phyloP scores from a whole-genome alignment of 2,113 vertebrate genomes.

The Sinocyclocheilus maitianheensis region DNA sequence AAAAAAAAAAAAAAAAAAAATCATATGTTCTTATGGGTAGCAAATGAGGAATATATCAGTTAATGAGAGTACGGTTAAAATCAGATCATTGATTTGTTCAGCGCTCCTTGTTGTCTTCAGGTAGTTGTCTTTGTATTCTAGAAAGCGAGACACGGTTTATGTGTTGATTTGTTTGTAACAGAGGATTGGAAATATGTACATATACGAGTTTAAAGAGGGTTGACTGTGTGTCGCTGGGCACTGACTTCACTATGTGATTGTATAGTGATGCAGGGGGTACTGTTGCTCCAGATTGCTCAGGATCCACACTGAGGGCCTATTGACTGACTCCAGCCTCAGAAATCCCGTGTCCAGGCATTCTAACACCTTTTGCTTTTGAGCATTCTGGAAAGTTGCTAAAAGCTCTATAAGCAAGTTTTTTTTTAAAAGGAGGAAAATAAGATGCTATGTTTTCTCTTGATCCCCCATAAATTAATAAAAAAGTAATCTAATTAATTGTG shows the following conservation, averaged over 20 bases:
- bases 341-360: constrained; percentile 28
- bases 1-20: too few species aligned
- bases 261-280: not conserved
- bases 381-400: constrained; percentile 39
- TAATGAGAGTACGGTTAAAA: not conserved
- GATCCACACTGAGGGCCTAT: constrained; percentile 35
- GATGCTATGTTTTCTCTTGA: not conserved
- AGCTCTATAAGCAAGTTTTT: not conserved
- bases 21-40: too few species aligned
- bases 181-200: not conserved
- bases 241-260: not conserved
- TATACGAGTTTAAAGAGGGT: not conserved
- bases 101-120: not conserved
- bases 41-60: not conserved
- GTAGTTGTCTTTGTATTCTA: not conserved
- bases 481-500: too few species aligned
- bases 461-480: too few species aligned
- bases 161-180: not conserved
- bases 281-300: too few species aligned
- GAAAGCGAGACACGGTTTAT: not conserved
- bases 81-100: not conserved
- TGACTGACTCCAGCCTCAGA: constrained; percentile 16
- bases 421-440: constrained; percentile 13
- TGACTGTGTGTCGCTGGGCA: not conserved
- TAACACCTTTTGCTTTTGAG: constrained; percentile 48